These are phyloP conservation scores for Steatornis caripensis DNA, from an alignment of 2,113 vertebrate species.

Conservation along the genomic window DNA sequence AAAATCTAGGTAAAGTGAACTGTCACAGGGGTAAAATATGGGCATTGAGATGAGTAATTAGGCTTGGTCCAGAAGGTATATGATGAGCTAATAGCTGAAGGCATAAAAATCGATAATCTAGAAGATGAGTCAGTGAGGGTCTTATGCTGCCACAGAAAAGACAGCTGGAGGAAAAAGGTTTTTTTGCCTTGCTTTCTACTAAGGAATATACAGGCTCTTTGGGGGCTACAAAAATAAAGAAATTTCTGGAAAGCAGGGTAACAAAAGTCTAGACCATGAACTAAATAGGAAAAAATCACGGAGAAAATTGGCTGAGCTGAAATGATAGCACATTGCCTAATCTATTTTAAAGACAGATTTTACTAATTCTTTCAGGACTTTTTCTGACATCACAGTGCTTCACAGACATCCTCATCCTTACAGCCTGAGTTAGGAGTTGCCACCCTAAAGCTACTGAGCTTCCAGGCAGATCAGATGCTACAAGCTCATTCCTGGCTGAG, in stretches of 20 bases:
- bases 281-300: background rate
- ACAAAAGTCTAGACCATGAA: background rate
- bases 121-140: background rate
- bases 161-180: background rate
- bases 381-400: background rate
- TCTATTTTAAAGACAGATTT: background rate
- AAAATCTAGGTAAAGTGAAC: background rate
- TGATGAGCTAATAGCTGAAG: background rate
- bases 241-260: background rate
- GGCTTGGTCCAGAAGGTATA: background rate
- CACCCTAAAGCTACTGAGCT: background rate
- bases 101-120: background rate
- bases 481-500: background rate
- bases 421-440: background rate
- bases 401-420: background rate
- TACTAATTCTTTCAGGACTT: background rate
- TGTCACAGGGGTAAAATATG: background rate
- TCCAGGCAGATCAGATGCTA: background rate
- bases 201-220: background rate
- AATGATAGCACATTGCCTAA: background rate
- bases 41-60: background rate
- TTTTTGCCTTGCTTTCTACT: background rate
- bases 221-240: background rate
- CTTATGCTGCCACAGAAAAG: background rate
- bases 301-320: background rate